phyloP scores from a whole-genome alignment of 2,113 vertebrate genomes.

The Eupsittula cactorum region DNA sequence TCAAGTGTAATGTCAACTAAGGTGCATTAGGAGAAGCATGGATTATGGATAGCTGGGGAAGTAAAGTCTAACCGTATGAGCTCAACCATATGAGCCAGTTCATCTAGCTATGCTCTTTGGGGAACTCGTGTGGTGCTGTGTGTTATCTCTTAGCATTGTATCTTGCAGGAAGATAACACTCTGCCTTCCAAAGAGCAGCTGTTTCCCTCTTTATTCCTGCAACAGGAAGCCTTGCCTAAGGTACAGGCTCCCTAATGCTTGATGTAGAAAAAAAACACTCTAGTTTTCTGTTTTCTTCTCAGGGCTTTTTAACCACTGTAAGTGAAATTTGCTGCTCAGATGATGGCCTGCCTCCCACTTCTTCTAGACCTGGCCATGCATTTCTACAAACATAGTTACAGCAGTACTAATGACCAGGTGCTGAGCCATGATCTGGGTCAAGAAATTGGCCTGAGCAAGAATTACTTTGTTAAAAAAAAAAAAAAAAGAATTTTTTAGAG shows the following conservation, averaged over 20 bases:
- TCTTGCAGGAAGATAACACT: neutral
- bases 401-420: neutral
- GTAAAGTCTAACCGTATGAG: neutral
- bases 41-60: neutral
- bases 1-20: neutral
- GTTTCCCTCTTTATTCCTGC: conserved; percentile 3
- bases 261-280: neutral
- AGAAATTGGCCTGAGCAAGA: neutral
- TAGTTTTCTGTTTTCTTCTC: neutral
- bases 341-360: neutral
- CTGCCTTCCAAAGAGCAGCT: conserved; percentile 11
- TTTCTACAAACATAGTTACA: neutral
- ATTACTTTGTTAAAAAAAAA: neutral
- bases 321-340: neutral
- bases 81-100: neutral
- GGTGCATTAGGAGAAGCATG: neutral
- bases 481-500: neutral
- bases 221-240: conserved; percentile 9
- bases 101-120: neutral
- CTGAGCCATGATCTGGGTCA: neutral
- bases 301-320: neutral
- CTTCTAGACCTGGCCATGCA: neutral
- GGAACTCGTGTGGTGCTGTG: neutral
- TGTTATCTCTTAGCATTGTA: neutral
- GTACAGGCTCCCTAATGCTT: neutral